Conservation (phyloP, 2,113 vertebrate species). For the Leucopternis melanops region DNA sequence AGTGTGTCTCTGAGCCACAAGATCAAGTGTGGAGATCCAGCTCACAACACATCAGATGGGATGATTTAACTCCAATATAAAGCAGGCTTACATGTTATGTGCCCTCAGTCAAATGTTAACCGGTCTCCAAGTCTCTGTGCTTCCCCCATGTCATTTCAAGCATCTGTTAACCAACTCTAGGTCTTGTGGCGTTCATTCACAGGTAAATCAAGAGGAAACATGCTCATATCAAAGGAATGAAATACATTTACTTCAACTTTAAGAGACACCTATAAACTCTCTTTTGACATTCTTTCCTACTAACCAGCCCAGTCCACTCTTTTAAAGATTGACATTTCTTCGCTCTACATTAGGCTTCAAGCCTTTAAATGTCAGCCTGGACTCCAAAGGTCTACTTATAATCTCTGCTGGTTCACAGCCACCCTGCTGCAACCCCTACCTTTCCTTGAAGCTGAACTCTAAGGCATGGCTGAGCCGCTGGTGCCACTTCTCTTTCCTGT, state of each 20-base stretch:
- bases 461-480: not conserved
- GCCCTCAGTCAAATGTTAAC: not conserved
- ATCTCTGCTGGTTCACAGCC: not conserved
- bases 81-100: not conserved
- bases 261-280: not conserved
- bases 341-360: constrained; percentile 1
- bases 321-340: constrained; percentile 30
- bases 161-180: not conserved
- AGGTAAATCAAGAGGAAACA: constrained; percentile 8
- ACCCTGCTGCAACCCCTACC: not conserved
- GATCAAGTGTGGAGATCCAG: not conserved
- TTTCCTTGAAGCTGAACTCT: not conserved
- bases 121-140: not conserved
- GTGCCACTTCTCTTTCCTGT: not conserved
- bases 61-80: not conserved
- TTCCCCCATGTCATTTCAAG: not conserved
- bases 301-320: not conserved
- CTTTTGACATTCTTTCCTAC: constrained; percentile 9
- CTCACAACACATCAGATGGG: not conserved
- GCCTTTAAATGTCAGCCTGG: constrained; percentile 10
- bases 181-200: not conserved
- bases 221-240: not conserved
- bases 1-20: not conserved
- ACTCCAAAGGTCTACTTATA: constrained; percentile 8
- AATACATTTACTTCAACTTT: constrained; percentile 23